These are phyloP conservation scores for Peromyscus maniculatus DNA, from an alignment of 2,113 vertebrate species.

Conservation along the genomic window DNA sequence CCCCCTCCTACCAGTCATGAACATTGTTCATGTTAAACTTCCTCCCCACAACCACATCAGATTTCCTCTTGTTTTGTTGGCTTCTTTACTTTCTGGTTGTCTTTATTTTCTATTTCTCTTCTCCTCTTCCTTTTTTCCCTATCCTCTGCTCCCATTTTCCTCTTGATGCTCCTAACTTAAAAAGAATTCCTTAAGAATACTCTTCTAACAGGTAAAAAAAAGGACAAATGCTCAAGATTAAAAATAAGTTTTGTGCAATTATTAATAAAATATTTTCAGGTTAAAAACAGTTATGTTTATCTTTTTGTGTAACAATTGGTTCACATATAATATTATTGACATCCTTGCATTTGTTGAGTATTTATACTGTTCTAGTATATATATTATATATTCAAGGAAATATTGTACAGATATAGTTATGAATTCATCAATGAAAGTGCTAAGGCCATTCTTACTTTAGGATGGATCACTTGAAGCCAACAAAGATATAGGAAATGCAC, in stretches of 20 bases:
- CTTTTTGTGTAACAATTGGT: constrained; percentile 1
- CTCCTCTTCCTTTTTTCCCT: constrained; percentile 55
- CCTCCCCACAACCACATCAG: constrained; percentile 12
- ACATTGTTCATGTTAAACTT: constrained; percentile 60
- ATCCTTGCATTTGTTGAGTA: constrained; percentile 39
- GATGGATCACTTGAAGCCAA: not conserved
- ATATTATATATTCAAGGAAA: not conserved
- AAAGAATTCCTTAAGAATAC: not conserved
- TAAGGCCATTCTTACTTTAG: constrained; percentile 24
- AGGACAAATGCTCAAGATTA: not conserved
- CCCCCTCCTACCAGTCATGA: constrained; percentile 31
- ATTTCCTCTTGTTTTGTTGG: constrained; percentile 50
- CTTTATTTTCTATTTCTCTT: constrained; percentile 56
- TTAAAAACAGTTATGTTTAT: not conserved
- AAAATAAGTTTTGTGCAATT: constrained; percentile 51
- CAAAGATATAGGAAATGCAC: not conserved
- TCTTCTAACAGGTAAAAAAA: constrained; percentile 28
- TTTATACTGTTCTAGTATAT: not conserved
- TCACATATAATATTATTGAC: constrained; percentile 43
- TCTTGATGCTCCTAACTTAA: not conserved
- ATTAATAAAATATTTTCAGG: constrained; percentile 30
- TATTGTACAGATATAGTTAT: not conserved
- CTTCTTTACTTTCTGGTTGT: constrained; percentile 61
- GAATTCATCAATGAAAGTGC: not conserved
- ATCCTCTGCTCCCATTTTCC: constrained; percentile 13